Evolutionary conservation across 2,888 invertebrate species (phyloP), one percentile per base, ranked within the genome.

Genomic region (Melanostoma scalare): DNA sequence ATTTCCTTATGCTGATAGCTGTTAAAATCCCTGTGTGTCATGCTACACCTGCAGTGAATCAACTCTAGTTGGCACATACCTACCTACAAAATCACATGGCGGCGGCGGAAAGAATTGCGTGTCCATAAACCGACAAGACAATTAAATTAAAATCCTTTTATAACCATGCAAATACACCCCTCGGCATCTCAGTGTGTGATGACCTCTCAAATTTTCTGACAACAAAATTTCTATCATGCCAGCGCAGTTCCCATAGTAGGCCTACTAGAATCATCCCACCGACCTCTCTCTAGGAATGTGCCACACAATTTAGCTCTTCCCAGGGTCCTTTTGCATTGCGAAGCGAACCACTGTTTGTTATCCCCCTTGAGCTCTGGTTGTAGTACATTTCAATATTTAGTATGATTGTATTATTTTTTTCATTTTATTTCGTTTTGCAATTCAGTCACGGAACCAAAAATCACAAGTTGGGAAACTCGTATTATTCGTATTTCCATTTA

Each of bases 131-230:
- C 44, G 53, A 9, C 44, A 52, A 53, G 50, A 48, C 55, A 74
- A 79, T 68, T 74, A 53, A 60, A 52, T 53, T 46, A 20, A 58
- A 78, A 65, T 73, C 36, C 60, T 60, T 67, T 67, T 61, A 38
- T 40, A 74, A 67, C 44, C 48, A 40, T 40, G n/a, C 53, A 61
- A 68, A 40, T 40, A 36, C 36, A 58, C 4, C 46, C 9, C 20
- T 20, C 36, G 36, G 6, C 40, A 46, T 67, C 40, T 68, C 55
- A 36, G 42, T 68, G 55, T 68, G 55, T 38, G 48, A 69, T 63
- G 63, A 50, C 50, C 50, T 36, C 8, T 74, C 55, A 67, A 40
- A 73, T 6, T 73, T 61, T 42, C 55, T 61, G 74, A 68, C 74
- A 68, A 48, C 61, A 38, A 68, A 38, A 73, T 53, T 48, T 55